Base-by-base conservation (phyloP, 2,888 invertebrate species). In the Ochropleura plecta region DNA sequence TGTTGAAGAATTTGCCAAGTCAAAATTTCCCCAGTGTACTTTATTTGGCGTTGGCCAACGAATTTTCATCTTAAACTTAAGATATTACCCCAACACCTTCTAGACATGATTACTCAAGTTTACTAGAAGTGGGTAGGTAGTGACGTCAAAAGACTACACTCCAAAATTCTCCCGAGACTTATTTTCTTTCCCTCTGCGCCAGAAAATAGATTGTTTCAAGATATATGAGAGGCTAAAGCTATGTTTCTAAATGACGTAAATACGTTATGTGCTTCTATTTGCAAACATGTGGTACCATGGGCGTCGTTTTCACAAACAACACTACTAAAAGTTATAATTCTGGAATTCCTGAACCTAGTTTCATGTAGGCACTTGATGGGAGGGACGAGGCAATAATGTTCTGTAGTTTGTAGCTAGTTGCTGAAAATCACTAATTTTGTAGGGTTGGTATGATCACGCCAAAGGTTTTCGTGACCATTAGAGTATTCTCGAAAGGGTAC, bases 11-110 rank as follows among this genome's bases (percentile, higher is more conserved):
- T 80, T 79, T 78, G 60, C 62, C 30, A n/a, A 66, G 63, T 63
- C 70, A 79, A 76, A 77, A 77, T 79, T 82, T 80, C 86, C 76
- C 82, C 9, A 40, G 83, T 48, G 83, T 84, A 73, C 73, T 78
- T 83, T 75, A 81, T 76, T 81, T 59, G 70, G 46, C 70, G 66
- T 46, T 57, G 40, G 65, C 71, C 67, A 69, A 70, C 66, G 75
- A 82, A 75, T 82, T 80, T 84, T 78, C 70, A 60, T 66, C 71
- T 77, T 57, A 75, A 78, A 80, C 73, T 85, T 80, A 75, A 55
- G 69, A 70, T 86, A 80, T 78, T 73, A 82, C 55, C 14, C 64
- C 53, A 71, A 64, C 78, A 78, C 60, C 59, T 77, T 73, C 73
- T 59, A 70, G 70, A 49, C 69, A 82, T 73, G 70, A 76, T 77